Evolutionary conservation across 2,113 vertebrate species (phyloP).

Genomic region (Maylandia zebra): DNA sequence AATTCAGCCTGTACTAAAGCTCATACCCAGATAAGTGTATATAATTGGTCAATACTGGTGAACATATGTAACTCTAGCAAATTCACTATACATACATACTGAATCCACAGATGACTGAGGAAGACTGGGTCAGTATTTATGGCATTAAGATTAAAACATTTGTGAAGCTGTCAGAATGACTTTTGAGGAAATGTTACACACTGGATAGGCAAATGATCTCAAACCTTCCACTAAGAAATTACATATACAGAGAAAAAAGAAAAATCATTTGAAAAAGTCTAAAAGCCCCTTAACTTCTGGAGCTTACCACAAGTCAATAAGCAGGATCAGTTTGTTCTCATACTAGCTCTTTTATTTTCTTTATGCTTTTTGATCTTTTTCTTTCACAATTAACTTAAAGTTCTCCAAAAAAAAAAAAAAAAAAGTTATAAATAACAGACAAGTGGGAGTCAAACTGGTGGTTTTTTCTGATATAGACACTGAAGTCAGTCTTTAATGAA

Average conservation of each 20-base stretch:
- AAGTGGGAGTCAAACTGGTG: background rate
- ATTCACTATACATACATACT: background rate
- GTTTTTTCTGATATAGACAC: background rate
- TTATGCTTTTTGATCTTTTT: background rate
- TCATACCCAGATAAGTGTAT: background rate
- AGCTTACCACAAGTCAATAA: background rate
- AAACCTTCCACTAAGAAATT: background rate
- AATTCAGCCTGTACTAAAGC: background rate
- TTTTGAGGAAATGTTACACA: background rate
- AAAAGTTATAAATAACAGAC: background rate
- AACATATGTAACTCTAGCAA: background rate
- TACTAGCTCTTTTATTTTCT: background rate
- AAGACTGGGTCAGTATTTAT: background rate
- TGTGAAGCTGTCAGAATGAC: background rate
- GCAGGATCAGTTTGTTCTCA: background rate
- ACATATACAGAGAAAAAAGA: background rate
- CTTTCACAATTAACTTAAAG: background rate
- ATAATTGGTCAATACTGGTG: background rate
- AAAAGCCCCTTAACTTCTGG: background rate
- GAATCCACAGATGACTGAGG: background rate
- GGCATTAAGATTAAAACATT: background rate
- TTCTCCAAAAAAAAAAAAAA: background rate
- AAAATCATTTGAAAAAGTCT: background rate
- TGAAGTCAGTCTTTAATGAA: background rate
- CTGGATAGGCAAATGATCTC: background rate